Conservation (phyloP, 2,888 invertebrate genomes). For the Agonopterix alstromeriana region DNA sequence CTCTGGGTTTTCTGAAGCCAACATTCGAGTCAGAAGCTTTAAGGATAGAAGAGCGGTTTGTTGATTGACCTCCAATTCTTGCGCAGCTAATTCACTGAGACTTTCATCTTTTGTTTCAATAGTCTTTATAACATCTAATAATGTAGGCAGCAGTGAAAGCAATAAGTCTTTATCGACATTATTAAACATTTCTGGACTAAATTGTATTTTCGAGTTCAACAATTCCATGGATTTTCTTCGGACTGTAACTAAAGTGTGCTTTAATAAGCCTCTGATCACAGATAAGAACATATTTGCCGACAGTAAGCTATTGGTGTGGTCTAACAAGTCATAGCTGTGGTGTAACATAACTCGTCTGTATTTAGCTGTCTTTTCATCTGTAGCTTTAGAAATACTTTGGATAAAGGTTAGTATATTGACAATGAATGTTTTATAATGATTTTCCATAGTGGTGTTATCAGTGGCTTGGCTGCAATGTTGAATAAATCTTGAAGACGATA, state of each 20-base stretch:
- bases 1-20: constrained; percentile 81
- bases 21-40: constrained; percentile 86
- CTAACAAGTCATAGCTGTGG: constrained; percentile 86
- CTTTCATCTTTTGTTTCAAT: constrained; percentile 55
- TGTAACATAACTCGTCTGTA: constrained; percentile 91
- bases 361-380: constrained; percentile 80
- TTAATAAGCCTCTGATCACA: constrained; percentile 84
- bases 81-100: constrained; percentile 42
- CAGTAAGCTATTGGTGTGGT: constrained; percentile 87
- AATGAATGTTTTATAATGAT: constrained; percentile 81
- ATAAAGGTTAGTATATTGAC: constrained; percentile 82
- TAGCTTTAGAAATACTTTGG: constrained; percentile 78
- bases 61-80: constrained; percentile 82
- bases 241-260: constrained; percentile 83
- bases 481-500: constrained; percentile 82
- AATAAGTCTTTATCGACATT: constrained; percentile 70
- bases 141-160: constrained; percentile 76
- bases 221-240: constrained; percentile 90
- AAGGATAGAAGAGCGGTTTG: constrained; percentile 90
- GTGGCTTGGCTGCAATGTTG: constrained; percentile 77
- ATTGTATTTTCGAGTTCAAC: constrained; percentile 87
- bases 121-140: constrained; percentile 77
- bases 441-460: constrained; percentile 71
- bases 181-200: constrained; percentile 78
- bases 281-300: constrained; percentile 87